Evolutionary conservation across 2,797 vertebrate genomes (phyloP), one percentile per base, ranked within the genome.

Genomic region (Pseudochaenichthys georgianus): DNA sequence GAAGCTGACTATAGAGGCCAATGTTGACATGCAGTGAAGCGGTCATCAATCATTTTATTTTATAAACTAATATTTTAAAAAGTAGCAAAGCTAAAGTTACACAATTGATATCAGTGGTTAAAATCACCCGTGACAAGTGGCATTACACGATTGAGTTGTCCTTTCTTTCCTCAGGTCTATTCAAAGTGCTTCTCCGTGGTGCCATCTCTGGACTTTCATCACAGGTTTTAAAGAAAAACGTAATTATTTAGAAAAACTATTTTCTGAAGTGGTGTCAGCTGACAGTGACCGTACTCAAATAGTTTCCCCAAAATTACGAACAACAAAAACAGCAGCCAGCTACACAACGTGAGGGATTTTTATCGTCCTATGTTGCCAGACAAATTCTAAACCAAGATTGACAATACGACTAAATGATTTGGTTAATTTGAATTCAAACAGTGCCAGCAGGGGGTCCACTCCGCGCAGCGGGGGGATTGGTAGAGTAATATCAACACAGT

Each of bases 341-440:
- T n/a, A 13, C 60, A 9, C 46, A 4, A 13, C 7, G 11, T 46
- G 41, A 64, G 34, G 7, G 45, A 71, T 70, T 73, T 69, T 31
- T 46, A 55, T 81, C 31, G 34, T 74, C 5, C 80, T 28, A 19
- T 59, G 19, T 59, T 82, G 46, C 60, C 67, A 80, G 62, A 73
- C 81, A 71, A 76, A 74, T 75, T 79, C 80, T 50, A 76, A n/a
- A 77, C 52, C 67, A 76, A 83, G 75, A 80, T 73, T 51, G 67
- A 80, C 77, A 83, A 85, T 77, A 74, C 73, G 54, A 87, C 82
- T 78, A 88, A 87, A 86, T 87, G 70, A 80, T 90, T 90, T 86
- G 75, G 83, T 82, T 91, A 86, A 89, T 90, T 73, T 77, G 70
- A 85, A 91, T 88, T 88, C 80, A 91, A 92, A 86, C 84, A 84